Evolutionary conservation across 2,888 invertebrate species (phyloP).

Genomic region (Mechanitis messenoides): DNA sequence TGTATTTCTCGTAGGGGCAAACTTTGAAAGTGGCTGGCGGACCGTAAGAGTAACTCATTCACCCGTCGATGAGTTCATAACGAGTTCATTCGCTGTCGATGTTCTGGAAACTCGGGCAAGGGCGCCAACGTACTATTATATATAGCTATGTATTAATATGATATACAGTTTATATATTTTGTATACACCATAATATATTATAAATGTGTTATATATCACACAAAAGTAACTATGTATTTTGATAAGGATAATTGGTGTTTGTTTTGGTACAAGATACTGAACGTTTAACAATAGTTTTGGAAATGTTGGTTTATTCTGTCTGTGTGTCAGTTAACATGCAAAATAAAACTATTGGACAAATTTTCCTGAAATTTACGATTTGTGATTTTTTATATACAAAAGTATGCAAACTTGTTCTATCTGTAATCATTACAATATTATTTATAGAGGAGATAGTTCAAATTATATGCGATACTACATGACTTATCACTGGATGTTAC

Average conservation of each 20-base stretch:
- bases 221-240: no score
- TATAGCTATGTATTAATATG: conserved; percentile 12
- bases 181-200: no score
- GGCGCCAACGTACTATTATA: conserved; percentile 42
- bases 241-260: no score
- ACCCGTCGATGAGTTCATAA: conserved; percentile 54
- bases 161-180: no score
- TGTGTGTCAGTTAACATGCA: no score
- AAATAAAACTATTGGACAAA: no score
- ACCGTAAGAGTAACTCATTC: conserved; percentile 55
- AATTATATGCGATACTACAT: conserved; percentile 2
- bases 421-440: not conserved
- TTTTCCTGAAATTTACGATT: not conserved
- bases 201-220: no score
- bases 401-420: not conserved
- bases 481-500: no score
- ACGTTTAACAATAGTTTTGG: no score
- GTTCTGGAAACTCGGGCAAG: conserved; percentile 69
- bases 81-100: conserved; percentile 54
- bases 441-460: conserved; percentile 7
- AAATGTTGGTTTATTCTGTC: no score
- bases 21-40: conserved; percentile 64
- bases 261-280: no score
- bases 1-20: conserved; percentile 35
- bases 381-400: not conserved